Base-by-base conservation (phyloP, 2,113 vertebrate genomes). In the Phaethornis superciliosus region DNA sequence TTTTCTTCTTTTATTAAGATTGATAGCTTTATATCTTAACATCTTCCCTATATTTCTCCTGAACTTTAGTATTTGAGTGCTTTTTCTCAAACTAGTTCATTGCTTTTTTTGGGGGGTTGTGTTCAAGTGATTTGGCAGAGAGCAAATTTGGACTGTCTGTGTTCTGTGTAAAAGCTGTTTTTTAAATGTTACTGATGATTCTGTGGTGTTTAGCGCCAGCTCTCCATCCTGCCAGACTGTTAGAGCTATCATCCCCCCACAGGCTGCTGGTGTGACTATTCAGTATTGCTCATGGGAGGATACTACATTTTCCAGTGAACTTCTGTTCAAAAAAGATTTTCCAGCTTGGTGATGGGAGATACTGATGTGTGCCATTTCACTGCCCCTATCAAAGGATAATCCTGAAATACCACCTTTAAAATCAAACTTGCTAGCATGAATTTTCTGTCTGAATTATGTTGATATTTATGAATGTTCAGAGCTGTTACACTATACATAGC, bases 161-260 rank as follows among this genome's bases (percentile, higher is more conserved):
- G 63, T 74, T 94, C 67, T 35, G 8, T 60, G 21, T 49, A 52
- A 93, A 95, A 93, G 47, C 85, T 68, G 68, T 1, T 88, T 95
- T 91, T 90, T 33, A 91, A 94, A 93, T 78, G 89, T 90, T 93
- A 49, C 89, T 85, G 91, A 85, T 94, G 88, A 67, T 62, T 81
- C 23, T 82, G 60, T 78, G 49, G 82, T 37, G 46, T 63, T 95
- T 47, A 37, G 72, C 70, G 91, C 93, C 91, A 95, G 89, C 60
- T 80, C 2, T 44, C 60, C 3, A 1, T 85, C 85, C 64, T 95
- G 93, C 95, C 94, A 96, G 67, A 44, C 56, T 67, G 44, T 80
- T 56, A 8, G 30, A 85, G 76, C 85, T 93, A 26, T 93, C 88
- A 54, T 62, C 19, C 40, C 74, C 75, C 55, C 32, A 3, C 74